Percentiles rank a stretch among this genome's conserved stretches.
phyloP scores from a whole-genome alignment of 1,140 invertebrate species.

The Odontomachus brunneus region DNA sequence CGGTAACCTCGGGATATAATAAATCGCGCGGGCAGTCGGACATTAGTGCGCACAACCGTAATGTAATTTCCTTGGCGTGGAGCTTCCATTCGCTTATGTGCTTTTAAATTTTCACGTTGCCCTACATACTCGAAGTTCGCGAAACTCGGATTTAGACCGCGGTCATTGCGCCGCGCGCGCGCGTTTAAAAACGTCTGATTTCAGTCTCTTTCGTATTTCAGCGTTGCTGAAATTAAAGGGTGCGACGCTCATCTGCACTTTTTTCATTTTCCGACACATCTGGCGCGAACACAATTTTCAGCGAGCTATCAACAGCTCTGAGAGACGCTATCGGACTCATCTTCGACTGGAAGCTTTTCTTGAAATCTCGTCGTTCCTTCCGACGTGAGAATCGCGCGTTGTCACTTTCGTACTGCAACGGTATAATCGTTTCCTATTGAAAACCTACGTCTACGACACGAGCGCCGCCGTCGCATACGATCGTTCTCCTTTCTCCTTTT shows the following conservation, averaged over 20 bases:
- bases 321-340: no score
- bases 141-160: constrained; percentile 1
- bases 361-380: not conserved
- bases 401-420: constrained; percentile 21
- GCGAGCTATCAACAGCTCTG: no score
- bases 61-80: constrained; percentile 21
- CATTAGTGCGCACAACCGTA: constrained; percentile 13
- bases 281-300: not conserved
- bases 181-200: constrained; percentile 25
- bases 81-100: constrained; percentile 36
- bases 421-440: constrained; percentile 46
- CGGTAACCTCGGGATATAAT: constrained; percentile 23
- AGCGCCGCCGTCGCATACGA: constrained; percentile 64
- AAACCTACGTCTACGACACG: constrained; percentile 65
- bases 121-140: constrained; percentile 12
- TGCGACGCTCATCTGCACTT: not conserved
- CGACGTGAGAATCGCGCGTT: constrained; percentile 9
- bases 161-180: not conserved
- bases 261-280: not conserved
- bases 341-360: not conserved
- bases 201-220: not conserved
- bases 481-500: constrained; percentile 65
- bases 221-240: no score
- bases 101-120: constrained; percentile 39
- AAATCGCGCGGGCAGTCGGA: constrained; percentile 45